These are phyloP conservation scores for Patella pellucida DNA, from an alignment of 2,888 invertebrate genomes.

Conservation along the genomic window DNA sequence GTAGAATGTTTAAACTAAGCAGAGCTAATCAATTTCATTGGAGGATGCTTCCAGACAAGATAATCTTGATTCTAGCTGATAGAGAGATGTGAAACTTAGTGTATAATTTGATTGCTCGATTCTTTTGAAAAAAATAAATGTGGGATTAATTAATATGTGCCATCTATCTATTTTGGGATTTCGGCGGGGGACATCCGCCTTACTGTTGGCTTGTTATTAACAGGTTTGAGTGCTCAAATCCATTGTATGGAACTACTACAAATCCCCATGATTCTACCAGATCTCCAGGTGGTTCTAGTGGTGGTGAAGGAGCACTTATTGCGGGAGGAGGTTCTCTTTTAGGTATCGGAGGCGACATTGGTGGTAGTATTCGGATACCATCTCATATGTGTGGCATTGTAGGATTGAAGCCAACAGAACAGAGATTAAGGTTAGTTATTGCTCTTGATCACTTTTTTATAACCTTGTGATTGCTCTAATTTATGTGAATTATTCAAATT, in stretches of 20 bases:
- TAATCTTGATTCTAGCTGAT: too few species aligned
- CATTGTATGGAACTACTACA: constrained; percentile 57
- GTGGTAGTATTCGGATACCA: constrained; percentile 73
- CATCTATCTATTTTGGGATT: too few species aligned
- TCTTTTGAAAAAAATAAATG: too few species aligned
- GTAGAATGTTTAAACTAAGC: too few species aligned
- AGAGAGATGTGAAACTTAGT: too few species aligned
- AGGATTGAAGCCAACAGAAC: constrained; percentile 71
- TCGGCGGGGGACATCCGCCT: too few species aligned
- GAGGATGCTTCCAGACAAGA: too few species aligned
- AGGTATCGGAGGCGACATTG: constrained; percentile 72
- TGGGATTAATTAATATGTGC: too few species aligned
- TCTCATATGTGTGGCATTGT: constrained; percentile 72
- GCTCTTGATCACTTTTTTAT: not conserved
- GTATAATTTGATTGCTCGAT: too few species aligned
- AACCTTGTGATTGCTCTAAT: not conserved
- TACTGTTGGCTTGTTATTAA: constrained; percentile 8
- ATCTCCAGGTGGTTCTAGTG: constrained; percentile 72
- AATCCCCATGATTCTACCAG: constrained; percentile 70
- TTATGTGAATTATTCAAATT: too few species aligned
- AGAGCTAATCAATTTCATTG: too few species aligned
- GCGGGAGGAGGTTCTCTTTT: constrained; percentile 71
- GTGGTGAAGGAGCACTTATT: constrained; percentile 72
- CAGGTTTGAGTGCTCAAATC: constrained; percentile 58
- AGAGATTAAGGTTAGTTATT: constrained; percentile 61